These are phyloP conservation scores for Diachrysia chrysitis DNA, from an alignment of 2,888 invertebrate species.

Conservation along the genomic window DNA sequence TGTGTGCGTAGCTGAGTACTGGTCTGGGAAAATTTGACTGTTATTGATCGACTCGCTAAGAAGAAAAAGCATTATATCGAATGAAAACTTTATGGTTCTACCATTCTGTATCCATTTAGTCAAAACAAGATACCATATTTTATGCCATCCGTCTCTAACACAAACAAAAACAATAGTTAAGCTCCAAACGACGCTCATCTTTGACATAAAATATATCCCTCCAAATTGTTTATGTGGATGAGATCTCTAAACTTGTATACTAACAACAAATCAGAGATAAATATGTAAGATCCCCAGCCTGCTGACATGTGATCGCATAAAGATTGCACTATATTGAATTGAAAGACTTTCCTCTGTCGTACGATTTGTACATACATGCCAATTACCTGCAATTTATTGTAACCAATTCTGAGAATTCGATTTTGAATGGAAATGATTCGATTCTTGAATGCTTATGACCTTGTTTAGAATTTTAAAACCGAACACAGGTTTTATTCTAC, in stretches of 20 bases:
- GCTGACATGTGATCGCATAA: conserved; percentile 35
- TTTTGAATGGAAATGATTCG: conserved; percentile 24
- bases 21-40: too few species aligned
- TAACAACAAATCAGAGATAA: conserved; percentile 36
- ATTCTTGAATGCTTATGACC: conserved; percentile 31
- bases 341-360: conserved; percentile 33
- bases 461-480: conserved; percentile 7
- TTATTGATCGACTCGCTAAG: too few species aligned
- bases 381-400: conserved; percentile 50
- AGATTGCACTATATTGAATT: conserved; percentile 39
- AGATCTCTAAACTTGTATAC: neutral
- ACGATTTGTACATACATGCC: conserved; percentile 39
- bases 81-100: neutral
- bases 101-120: neutral
- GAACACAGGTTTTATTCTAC: conserved; percentile 8
- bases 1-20: too few species aligned
- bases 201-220: neutral
- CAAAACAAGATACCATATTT: neutral
- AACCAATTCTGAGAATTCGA: conserved; percentile 21
- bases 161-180: neutral
- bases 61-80: too few species aligned
- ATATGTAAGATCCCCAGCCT: conserved; percentile 32
- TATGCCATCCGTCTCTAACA: neutral
- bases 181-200: neutral
- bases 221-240: neutral